phyloP scores from a whole-genome alignment of 2,888 invertebrate genomes.

The Meghimatium bilineatum region DNA sequence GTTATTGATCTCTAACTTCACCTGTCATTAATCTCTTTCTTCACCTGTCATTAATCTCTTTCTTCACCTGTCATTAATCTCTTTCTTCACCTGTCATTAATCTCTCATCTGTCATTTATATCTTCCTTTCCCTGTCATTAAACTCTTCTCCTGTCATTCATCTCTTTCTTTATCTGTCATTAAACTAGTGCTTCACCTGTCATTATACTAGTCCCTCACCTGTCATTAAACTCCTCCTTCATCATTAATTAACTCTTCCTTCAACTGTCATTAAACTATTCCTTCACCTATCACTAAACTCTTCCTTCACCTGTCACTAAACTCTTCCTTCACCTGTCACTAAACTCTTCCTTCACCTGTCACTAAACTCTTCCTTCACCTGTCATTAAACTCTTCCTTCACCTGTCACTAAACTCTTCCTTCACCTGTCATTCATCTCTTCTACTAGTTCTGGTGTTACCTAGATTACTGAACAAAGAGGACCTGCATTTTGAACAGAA shows the following conservation, averaged over 20 bases:
- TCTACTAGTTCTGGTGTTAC: too few species aligned
- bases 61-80: neutral
- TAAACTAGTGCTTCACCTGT: too few species aligned
- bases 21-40: too few species aligned
- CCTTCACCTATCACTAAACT: neutral
- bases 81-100: neutral
- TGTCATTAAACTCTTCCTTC: too few species aligned
- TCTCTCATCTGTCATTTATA: neutral
- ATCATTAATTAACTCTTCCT: neutral
- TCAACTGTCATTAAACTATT: neutral
- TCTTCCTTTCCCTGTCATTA: neutral
- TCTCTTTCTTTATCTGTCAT: neutral
- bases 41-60: neutral
- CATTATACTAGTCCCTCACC: neutral
- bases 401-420: too few species aligned
- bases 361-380: too few species aligned
- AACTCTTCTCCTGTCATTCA: neutral
- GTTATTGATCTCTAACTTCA: neutral
- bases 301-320: slow-evolving; percentile 9
- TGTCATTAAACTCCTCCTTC: neutral
- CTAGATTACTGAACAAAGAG: too few species aligned
- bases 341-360: neutral
- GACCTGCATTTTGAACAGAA: too few species aligned
- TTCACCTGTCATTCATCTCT: too few species aligned
- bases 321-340: neutral